Evolutionary conservation across 1,140 invertebrate genomes (phyloP).

Genomic region (Pogonomyrmex barbatus): DNA sequence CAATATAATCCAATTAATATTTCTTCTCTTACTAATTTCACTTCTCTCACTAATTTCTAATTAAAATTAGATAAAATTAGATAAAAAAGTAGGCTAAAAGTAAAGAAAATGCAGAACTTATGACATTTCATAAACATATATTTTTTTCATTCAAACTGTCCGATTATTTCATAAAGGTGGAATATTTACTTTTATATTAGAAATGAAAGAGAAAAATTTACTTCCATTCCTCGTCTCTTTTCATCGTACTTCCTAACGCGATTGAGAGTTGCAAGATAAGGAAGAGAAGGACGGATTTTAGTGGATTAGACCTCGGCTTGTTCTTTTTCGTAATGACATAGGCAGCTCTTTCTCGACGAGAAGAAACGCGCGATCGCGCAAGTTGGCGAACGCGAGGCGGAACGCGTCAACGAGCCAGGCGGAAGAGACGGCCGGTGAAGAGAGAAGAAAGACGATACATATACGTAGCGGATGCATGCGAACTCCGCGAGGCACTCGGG

Average conservation of each 20-base stretch:
- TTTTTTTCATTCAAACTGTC: conserved; percentile 33
- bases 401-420: conserved; percentile 28
- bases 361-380: conserved; percentile 26
- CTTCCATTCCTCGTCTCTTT: background rate
- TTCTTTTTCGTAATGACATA: conserved; percentile 67
- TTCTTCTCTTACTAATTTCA: background rate
- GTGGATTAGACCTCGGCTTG: conserved; percentile 58
- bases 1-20: background rate
- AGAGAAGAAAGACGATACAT: background rate
- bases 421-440: conserved; percentile 10
- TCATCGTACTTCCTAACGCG: background rate
- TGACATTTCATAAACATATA: background rate
- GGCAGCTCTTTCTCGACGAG: conserved; percentile 19
- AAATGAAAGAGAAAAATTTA: background rate
- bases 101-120: background rate
- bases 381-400: conserved; percentile 42
- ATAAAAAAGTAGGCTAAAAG: background rate
- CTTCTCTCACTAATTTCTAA: background rate
- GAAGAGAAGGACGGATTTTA: conserved; percentile 49
- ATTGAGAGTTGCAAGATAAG: background rate
- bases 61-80: background rate
- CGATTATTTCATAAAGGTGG: background rate
- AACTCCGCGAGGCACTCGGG: conserved; percentile 39
- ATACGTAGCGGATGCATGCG: conserved; percentile 21
- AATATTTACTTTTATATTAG: conserved; percentile 44